These are phyloP conservation scores for Saguinus imperator DNA, from an alignment of 2,113 vertebrate genomes.

Conservation along the genomic window DNA sequence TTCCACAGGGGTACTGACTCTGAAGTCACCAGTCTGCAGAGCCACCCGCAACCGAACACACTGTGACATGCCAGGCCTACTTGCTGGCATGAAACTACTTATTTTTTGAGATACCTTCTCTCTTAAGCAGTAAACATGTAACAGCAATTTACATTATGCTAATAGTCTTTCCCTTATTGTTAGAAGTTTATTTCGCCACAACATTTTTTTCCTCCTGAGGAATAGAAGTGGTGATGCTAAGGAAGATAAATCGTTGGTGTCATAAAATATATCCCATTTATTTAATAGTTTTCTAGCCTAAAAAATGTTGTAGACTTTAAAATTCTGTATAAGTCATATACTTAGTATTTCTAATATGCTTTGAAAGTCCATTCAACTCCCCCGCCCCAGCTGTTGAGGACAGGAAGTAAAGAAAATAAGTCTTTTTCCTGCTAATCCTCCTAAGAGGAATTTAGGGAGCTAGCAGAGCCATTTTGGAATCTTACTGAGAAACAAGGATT, in stretches of 20 bases:
- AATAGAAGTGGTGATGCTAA: background rate
- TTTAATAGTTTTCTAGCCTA: slow-evolving; percentile 1
- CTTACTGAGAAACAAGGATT: slow-evolving; percentile 32
- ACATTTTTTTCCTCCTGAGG: background rate
- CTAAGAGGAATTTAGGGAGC: background rate
- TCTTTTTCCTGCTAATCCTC: slow-evolving; percentile 37
- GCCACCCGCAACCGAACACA: background rate
- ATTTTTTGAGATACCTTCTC: background rate
- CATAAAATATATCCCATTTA: slow-evolving; percentile 36
- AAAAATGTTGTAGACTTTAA: slow-evolving; percentile 25
- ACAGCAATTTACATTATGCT: background rate
- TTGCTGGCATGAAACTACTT: background rate
- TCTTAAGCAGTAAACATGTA: background rate
- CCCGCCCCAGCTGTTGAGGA: background rate
- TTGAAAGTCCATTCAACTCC: slow-evolving; percentile 28
- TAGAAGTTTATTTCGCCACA: background rate
- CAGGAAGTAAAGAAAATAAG: slow-evolving; percentile 52
- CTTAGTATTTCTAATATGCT: slow-evolving; percentile 25
- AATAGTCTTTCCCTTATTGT: background rate
- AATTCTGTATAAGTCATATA: background rate
- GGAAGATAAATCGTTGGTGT: background rate
- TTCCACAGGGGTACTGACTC: background rate
- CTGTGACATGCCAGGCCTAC: background rate
- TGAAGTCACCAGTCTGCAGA: background rate
- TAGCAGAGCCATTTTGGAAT: background rate